Evolutionary conservation across 2,797 vertebrate species (phyloP), one percentile per base, ranked within the genome.

Genomic region (Pterois miles): DNA sequence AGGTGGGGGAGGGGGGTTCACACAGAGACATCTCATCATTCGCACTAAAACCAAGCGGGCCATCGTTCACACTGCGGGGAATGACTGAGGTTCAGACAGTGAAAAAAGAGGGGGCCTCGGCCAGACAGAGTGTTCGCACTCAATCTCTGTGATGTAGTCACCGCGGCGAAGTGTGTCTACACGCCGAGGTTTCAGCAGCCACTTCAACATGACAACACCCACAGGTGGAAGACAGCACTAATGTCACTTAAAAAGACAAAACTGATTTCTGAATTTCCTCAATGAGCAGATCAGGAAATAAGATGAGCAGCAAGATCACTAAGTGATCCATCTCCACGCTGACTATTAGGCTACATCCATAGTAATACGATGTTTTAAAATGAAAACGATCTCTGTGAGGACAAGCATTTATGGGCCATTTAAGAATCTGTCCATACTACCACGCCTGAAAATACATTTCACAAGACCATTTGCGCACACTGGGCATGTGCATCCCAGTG

Each of bases 1-100:
- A 74, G 62, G 71, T 79, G 85, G 80, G 89, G 86, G 86, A 75
- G 79, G 88, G 86, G 82, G 76, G 76, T 70, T 81, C 82, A 83
- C 85, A 76, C 77, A 82, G 71, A 85, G 46, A 87, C 81, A 74
- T 85, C 79, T 86, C 87, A 90, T 89, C 91, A 84, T 87, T 90
- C 40, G 80, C 78, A 84, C 77, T 80, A 85, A 92, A 93, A 87
- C 82, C 86, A 88, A 53, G 46, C 67, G 34, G 85, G 81, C 70
- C 70, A 86, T 90, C 87, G 68, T 85, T 92, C 80, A 88, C 83
- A 79, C 86, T 79, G 88, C 33, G 23, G 86, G 80, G 66, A 86
- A 83, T 34, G 74, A 81, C 69, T 71, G 88, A 76, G 87, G 83
- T 91, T 89, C 77, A 89, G 83, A 91, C 75, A 69, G 78, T 38